Evolutionary conservation across 1,140 invertebrate species (phyloP), one percentile per base, ranked within the genome.

Genomic region (Spodoptera frugiperda): DNA sequence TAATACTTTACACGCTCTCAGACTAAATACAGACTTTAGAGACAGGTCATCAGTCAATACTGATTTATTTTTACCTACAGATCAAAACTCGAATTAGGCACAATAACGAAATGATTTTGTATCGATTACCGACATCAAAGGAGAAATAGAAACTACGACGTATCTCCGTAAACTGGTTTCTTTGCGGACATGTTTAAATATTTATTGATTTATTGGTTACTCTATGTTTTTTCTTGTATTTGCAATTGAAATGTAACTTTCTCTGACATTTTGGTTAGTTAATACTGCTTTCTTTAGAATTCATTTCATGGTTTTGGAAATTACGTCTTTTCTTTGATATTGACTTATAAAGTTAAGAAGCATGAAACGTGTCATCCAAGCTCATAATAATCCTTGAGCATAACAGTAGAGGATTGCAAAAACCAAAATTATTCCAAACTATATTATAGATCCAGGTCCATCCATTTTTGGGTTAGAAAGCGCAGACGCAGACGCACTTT

Each of bases 211-310:
- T 59, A 73, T 73, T 59, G 15, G 12, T 59, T 59, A 48, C 44
- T 25, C 21, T 25, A 25, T 25, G 25, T 25, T 54, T 59, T 30
- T 73, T 59, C 21, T 21, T 5, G 30, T 25, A 73, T 46, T 73
- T 57, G 30, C n/a, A 8, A 71, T 71, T 54, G 68, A 55, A 71
- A 54, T 55, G n/a, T 71, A 17, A 71, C 68, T 71, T 71, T 71
- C 68, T 55, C 68, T 71, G 68, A 33, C 51, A 55, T 19, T 39
- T 71, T 71, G 51, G 12, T 46, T 67, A 4, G 39, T 14, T 67
- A 67, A 9, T 6, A 6, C 33, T 11, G 33, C 0, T n/a, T 63
- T 44, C 44, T 33, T 63, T 4, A 19, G 15, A 44, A 57, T 21
- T 12, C 2, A 21, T 3, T 0, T 30, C 5, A 11, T 6, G 21